Percentiles rank a stretch among this genome's conserved stretches.
Evolutionary conservation across 2,113 vertebrate genomes (phyloP).

Genomic region (Girardinichthys multiradiatus): DNA sequence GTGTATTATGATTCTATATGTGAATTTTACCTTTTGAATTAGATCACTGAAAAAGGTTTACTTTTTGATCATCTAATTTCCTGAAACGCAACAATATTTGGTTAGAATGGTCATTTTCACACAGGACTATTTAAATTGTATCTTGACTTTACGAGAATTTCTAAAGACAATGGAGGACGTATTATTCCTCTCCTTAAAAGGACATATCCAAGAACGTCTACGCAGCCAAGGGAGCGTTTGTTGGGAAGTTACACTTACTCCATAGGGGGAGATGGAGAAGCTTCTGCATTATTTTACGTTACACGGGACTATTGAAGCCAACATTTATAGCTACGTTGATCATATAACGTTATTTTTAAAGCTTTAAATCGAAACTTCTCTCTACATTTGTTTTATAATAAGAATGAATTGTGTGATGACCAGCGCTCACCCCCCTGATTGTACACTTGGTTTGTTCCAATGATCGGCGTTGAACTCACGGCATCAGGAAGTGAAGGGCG

Average conservation of each 20-base stretch:
- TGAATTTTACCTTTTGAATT: not conserved
- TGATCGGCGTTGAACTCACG: constrained; percentile 47
- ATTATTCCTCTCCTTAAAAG: constrained; percentile 73
- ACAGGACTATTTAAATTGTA: not conserved
- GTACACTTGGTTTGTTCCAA: constrained; percentile 59
- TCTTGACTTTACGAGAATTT: constrained; percentile 14
- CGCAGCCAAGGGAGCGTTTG: constrained; percentile 46
- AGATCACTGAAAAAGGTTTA: not conserved
- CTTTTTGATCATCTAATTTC: not conserved
- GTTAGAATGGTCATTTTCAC: not conserved
- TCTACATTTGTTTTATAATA: not conserved
- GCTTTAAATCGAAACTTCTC: fast-evolving
- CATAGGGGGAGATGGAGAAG: fast-evolving
- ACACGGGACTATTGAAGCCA: fast-evolving
- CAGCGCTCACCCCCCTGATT: not conserved
- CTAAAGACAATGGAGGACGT: constrained; percentile 15
- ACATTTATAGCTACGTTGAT: not conserved
- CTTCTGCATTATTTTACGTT: not conserved
- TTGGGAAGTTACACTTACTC: constrained; percentile 32
- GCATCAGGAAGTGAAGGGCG: constrained; percentile 83
- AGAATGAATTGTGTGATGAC: not conserved
- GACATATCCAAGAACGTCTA: constrained; percentile 69
- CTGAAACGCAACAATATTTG: not conserved
- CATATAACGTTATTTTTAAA: not conserved
- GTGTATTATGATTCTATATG: not conserved